Percentiles rank a stretch among this genome's conserved stretches.
Evolutionary conservation across 2,888 invertebrate genomes (phyloP).

Genomic region (Galerucella calmariensis): DNA sequence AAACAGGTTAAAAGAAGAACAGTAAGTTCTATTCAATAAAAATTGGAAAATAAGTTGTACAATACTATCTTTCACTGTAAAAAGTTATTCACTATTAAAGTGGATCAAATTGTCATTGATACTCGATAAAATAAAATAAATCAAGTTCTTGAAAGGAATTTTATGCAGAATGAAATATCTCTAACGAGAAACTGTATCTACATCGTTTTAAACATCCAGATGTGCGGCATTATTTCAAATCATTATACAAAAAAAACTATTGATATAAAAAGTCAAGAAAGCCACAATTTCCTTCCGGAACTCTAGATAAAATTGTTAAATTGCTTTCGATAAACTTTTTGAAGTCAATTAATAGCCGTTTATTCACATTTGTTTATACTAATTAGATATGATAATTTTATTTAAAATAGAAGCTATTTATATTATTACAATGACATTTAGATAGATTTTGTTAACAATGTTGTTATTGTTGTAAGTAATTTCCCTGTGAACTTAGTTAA

Average conservation of each 20-base stretch:
- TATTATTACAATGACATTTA: slow-evolving; percentile 3
- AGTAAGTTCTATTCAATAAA: too few relatives aligned
- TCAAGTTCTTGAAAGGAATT: too few relatives aligned
- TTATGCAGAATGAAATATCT: too few relatives aligned
- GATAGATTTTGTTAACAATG: background rate
- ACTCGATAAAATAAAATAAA: too few relatives aligned
- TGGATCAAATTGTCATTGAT: too few relatives aligned
- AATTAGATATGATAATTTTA: slow-evolving; percentile 8
- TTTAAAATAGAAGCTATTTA: background rate
- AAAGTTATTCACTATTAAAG: too few relatives aligned
- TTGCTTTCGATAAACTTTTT: slow-evolving; percentile 19
- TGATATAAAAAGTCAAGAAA: slow-evolving; percentile 48
- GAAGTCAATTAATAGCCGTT: slow-evolving; percentile 20
- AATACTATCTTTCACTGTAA: too few relatives aligned
- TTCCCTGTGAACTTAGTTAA: background rate
- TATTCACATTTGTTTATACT: slow-evolving; percentile 18
- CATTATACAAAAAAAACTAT: slow-evolving; percentile 18
- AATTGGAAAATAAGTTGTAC: too few relatives aligned
- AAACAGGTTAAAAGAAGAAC: too few relatives aligned
- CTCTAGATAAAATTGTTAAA: slow-evolving; percentile 19
- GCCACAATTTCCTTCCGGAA: slow-evolving; percentile 54
- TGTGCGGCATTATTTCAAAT: slow-evolving; percentile 1
- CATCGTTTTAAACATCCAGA: background rate
- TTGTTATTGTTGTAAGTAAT: background rate
- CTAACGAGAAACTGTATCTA: too few relatives aligned